phyloP scores from a whole-genome alignment of 2,797 vertebrate genomes.

The Phrynocephalus guinanensis region DNA sequence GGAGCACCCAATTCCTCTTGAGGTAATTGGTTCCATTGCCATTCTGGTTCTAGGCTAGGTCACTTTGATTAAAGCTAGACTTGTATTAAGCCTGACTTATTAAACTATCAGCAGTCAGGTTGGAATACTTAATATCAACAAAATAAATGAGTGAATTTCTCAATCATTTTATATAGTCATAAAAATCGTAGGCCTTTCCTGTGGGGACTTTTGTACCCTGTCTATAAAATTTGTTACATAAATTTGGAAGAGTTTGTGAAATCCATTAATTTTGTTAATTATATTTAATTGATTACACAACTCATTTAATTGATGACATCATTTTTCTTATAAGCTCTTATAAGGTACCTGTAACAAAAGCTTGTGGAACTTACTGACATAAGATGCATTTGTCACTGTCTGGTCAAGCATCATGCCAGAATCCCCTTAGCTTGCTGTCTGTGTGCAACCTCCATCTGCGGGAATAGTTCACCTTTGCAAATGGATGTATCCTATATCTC shows the following conservation, averaged over 20 bases:
- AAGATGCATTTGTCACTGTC: neutral
- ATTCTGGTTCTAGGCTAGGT: neutral
- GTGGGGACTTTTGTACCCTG: neutral
- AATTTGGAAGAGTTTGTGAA: neutral
- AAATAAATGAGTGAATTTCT: neutral
- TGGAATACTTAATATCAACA: neutral
- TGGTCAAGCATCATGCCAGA: conserved; percentile 30
- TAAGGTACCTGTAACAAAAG: neutral
- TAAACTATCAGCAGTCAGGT: conserved; percentile 1
- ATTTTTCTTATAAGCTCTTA: conserved; percentile 3
- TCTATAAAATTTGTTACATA: neutral
- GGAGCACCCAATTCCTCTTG: too few relatives aligned
- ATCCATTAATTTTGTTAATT: neutral
- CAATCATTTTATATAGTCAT: neutral
- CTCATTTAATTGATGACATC: neutral
- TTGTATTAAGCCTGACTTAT: conserved; percentile 6
- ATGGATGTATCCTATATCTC: too few relatives aligned
- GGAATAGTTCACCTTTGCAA: too few relatives aligned
- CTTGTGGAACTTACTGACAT: too few relatives aligned
- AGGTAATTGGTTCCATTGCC: too few relatives aligned
- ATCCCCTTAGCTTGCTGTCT: too few relatives aligned
- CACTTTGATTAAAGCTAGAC: neutral
- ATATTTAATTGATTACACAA: neutral
- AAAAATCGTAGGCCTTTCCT: neutral
- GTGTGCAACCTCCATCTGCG: too few relatives aligned